Evolutionary conservation across 2,888 invertebrate species (phyloP), one percentile per base, ranked within the genome.

Genomic region (Thelaira solivaga): DNA sequence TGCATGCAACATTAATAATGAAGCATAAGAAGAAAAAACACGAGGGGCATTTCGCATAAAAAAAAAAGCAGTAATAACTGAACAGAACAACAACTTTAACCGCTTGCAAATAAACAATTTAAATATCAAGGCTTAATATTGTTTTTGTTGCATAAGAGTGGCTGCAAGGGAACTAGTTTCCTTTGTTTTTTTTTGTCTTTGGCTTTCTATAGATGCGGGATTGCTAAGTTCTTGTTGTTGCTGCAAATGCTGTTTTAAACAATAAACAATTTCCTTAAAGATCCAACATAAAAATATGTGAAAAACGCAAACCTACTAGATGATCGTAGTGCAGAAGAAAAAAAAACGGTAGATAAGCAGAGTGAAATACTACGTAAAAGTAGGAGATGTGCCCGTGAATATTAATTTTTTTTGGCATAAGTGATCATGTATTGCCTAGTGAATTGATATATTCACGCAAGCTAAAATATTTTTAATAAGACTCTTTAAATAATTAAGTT

Each of bases 71-170:
- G 8, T 10, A 22, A 20, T 2, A 34, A 62, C 1, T 20, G 11
- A 24, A 43, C 16, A n/a, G n/a, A 55, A 16, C 13, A 47, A 55
- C 34, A 41, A 34, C 8, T 24, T 31, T 3, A 45, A 22, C 43
- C 47, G 16, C 51, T 45, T 45, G 80, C 81, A 82, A 86, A 83
- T 83, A 86, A 86, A 83, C 85, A 83, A 86, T 86, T 86, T 85
- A 85, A 86, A 86, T 86, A 86, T 80, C 74, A 77, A 76, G 76
- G 73, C 73, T 85, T 83, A 47, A 31, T 29, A 47, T 51, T 72
- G n/a, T n/a, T n/a, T n/a, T n/a, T n/a, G 47, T 51, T 45, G 61
- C 20, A 61, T 49, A 26, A 45, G 67, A 61, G 61, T 75, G 43
- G 74, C 67, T 64, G 29, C 55, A 69, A 71, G 68, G 72, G 72